Evolutionary conservation across 2,797 vertebrate species (phyloP).

Genomic region (Centroberyx gerrardi): DNA sequence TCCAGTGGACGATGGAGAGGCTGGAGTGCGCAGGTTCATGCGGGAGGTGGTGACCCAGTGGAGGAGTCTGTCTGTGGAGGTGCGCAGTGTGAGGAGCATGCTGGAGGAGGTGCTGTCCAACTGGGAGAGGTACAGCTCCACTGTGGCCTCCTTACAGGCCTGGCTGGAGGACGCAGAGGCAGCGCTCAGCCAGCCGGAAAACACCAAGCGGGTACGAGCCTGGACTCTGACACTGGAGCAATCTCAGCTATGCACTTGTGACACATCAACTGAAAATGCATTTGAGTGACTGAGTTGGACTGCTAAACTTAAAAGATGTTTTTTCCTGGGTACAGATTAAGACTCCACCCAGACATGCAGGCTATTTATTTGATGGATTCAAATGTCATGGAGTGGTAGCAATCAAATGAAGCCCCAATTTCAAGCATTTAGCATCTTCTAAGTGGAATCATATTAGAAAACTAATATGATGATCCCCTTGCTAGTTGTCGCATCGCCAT

Average conservation of each 20-base stretch:
- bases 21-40: slow-evolving; percentile 90
- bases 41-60: slow-evolving; percentile 93
- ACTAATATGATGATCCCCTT: slow-evolving; percentile 70
- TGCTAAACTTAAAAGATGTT: not conserved
- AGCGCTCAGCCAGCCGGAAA: slow-evolving; percentile 90
- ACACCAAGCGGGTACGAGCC: slow-evolving; percentile 89
- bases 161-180: slow-evolving; percentile 96
- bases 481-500: slow-evolving; percentile 72
- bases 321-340: slow-evolving; percentile 28
- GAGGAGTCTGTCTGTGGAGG: slow-evolving; percentile 94
- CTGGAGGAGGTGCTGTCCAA: slow-evolving; percentile 94
- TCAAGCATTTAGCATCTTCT: slow-evolving; percentile 52
- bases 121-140: slow-evolving; percentile 92
- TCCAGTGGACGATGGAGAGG: slow-evolving; percentile 91
- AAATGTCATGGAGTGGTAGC: slow-evolving; percentile 21
- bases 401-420: slow-evolving; percentile 48
- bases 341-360: slow-evolving; percentile 1
- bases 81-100: slow-evolving; percentile 95
- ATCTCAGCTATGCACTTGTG: not conserved
- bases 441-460: slow-evolving; percentile 65
- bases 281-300: not conserved
- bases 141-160: slow-evolving; percentile 91
- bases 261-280: not conserved
- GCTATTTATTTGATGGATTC: slow-evolving; percentile 44
- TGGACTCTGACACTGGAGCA: not conserved